Base-by-base conservation (phyloP, 2,888 invertebrate species). In the Apodemia duryi region DNA sequence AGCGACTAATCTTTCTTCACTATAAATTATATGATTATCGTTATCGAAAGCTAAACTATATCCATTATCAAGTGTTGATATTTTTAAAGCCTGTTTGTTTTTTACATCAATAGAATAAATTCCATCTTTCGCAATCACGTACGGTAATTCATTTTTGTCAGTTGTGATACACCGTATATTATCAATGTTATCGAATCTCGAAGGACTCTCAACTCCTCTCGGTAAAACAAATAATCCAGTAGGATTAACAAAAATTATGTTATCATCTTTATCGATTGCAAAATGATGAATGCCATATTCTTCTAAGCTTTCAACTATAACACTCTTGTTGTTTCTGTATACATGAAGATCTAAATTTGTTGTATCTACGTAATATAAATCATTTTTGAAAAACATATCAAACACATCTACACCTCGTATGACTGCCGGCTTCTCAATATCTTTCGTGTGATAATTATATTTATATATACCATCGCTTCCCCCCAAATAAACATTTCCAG, bases 381-480 rank as follows among this genome's bases (percentile, higher is more conserved):
- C 64, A 35, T 82, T 74, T 29, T 76, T 74, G 67, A 77, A 81
- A 66, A 73, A 79, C 84, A 86, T 85, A 68, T 85, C 84, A 41
- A 85, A 84, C 38, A 86, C 77, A 68, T 86, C 86, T 29, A 79
- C 68, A 13, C 77, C 75, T 32, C 68, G 63, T 3, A 85, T 67
- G 32, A 85, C 38, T 1, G 80, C 74, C 6, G 78, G 76, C 57
- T 72, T 78, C 28, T 75, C 74, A 49, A 84, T 70, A 66, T 78
- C 75, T 21, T 75, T 74, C 28, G 75, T 78, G 32, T 60, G 28
- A 63, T 80, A 79, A 74, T 82, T 81, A 72, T 79, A 86, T 67
- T 74, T 74, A 69, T 74, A 86, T 71, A 86, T 83, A n/a, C 85
- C 85, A 62, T 84, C 77, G 69, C 85, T 85, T 1, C 85, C 86